phyloP scores from a whole-genome alignment of 92 coral and sea anemone species.

The Porites rus region DNA sequence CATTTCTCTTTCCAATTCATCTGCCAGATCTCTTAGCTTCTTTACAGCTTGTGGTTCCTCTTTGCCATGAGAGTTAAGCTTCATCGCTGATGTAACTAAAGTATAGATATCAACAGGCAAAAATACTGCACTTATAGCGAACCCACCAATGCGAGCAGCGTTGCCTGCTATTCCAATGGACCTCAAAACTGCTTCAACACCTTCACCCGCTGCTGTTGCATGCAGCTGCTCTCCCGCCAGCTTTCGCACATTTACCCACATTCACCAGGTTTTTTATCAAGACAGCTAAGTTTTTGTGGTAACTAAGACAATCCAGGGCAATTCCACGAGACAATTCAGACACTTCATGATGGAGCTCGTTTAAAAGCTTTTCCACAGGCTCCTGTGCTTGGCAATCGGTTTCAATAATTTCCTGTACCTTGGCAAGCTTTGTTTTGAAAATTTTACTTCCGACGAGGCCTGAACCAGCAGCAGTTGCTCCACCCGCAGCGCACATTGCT shows the following conservation, averaged over 20 bases:
- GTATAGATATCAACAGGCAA: conserved; percentile 17
- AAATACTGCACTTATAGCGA: background rate
- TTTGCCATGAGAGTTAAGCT: conserved; percentile 2
- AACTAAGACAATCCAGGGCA: background rate
- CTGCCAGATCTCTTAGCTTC: conserved; percentile 1
- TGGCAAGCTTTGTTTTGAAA: conserved; percentile 5
- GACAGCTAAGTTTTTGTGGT: background rate
- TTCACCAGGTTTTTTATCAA: conserved; percentile 13
- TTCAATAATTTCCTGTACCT: conserved; percentile 27
- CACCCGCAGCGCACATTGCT: conserved; percentile 52
- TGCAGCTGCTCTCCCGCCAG: background rate
- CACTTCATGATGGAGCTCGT: conserved; percentile 8
- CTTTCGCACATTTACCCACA: background rate
- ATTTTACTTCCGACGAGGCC: background rate
- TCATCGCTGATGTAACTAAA: background rate
- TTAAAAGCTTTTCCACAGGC: background rate
- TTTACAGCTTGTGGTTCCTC: conserved; percentile 9
- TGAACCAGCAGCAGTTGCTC: conserved; percentile 43
- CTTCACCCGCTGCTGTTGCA: background rate
- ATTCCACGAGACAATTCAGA: background rate
- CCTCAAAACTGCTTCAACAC: conserved; percentile 11
- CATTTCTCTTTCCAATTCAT: conserved; percentile 1
- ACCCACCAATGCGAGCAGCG: conserved; percentile 27
- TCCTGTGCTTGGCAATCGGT: conserved; percentile 23
- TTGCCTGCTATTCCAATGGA: background rate